Base-by-base conservation (phyloP, 1,140 invertebrate species). In the Hesperophylax magnus region DNA sequence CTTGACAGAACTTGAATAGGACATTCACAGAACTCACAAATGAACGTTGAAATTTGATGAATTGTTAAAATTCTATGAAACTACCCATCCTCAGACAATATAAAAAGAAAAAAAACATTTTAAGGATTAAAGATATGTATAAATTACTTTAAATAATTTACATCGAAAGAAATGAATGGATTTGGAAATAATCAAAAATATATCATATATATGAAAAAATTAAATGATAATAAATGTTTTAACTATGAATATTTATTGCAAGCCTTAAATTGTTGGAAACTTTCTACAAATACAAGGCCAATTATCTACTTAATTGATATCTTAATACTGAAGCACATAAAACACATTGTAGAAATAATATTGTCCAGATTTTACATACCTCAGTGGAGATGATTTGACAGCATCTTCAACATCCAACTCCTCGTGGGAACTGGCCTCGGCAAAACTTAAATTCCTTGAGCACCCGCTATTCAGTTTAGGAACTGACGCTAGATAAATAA, bases 401-500 rank as follows among this genome's bases (percentile, higher is more conserved):
- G 78, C 17, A 80, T 85, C 56, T 52, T 84, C 78, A 77, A 84
- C 85, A 20, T 88, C 87, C 0, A 88, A 85, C 39, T 92, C 91
- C 54, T 88, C 88, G 11, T 91, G 88, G 11, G 87, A 85, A 80
- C 18, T 84, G 22, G 88, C 88, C 54, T 90, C 89, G 0, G 89
- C 88, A 74, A 90, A 90, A 81, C 88, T 90, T 6, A 90, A 83
- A 3, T 88, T 86, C 65, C 88, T 85, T 17, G 89, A 88, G 86
- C 88, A 89, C 5, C 86, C 81, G 8, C 67, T 78, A 20, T 65
- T 54, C 17, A 74, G 78, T 69, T 81, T 81, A 54, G 79, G 82
- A 76, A 76, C 31, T 34, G 72, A 58, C 39, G 78, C 79, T 85
- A 47, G 22, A 39, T 69, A 69, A 39, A 69, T 69, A 39, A 69